Conservation (phyloP, 1,140 invertebrate species). For the Microplitis mediator region DNA sequence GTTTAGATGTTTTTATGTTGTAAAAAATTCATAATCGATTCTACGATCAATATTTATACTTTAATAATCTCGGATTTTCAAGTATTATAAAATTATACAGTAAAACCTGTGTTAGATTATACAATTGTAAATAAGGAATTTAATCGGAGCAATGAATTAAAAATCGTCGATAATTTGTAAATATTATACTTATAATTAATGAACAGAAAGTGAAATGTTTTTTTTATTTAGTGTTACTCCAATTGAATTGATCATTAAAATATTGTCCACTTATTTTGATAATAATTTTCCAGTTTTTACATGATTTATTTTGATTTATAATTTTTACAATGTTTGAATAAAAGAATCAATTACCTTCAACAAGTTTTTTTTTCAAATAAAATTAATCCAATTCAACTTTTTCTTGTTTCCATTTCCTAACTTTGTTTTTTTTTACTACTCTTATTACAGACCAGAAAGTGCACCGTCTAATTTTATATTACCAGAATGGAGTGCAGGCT, state of each 20-base stretch:
- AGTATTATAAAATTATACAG: too few relatives aligned
- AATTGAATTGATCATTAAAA: constrained; percentile 3
- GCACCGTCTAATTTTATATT: constrained; percentile 9
- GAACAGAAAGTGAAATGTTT: constrained; percentile 7
- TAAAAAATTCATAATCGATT: too few relatives aligned
- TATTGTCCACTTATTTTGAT: background rate
- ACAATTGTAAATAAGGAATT: too few relatives aligned
- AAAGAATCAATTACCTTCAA: background rate
- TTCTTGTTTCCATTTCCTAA: background rate
- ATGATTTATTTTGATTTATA: background rate
- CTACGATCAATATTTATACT: too few relatives aligned
- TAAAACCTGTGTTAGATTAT: too few relatives aligned
- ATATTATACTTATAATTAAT: background rate
- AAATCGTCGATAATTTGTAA: background rate
- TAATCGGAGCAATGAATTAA: too few relatives aligned
- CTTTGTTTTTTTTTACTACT: background rate
- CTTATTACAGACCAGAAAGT: background rate
- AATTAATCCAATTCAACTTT: background rate
- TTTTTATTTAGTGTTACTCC: constrained; percentile 4
- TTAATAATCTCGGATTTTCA: too few relatives aligned
- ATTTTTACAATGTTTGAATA: background rate
- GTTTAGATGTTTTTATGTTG: too few relatives aligned
- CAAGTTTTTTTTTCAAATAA: background rate
- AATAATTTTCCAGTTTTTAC: background rate
- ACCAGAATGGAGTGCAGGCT: background rate